Evolutionary conservation across 1,140 invertebrate species (phyloP), one percentile per base, ranked within the genome.

Genomic region (Homalodisca vitripennis): DNA sequence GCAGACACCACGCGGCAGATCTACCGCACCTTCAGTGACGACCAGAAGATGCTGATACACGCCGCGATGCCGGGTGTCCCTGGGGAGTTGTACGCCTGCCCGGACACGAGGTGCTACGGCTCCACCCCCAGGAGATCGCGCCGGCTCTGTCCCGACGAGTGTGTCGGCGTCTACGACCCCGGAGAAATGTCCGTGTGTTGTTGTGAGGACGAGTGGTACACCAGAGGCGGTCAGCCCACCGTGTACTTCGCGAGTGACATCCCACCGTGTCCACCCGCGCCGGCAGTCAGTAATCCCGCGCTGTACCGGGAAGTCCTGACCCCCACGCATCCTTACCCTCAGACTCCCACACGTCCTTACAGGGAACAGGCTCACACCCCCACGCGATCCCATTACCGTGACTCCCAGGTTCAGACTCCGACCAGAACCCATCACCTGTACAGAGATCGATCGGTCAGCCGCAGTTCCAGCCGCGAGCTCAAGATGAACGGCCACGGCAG

Each of bases 201-300:
- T 26, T 69, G 68, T 31, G 68, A 69, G 27, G 68, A 69, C 10
- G 68, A 69, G 17, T 69, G 68, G 68, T 63, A 63, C 55, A 20
- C 27, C 2, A 17, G 22, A 3, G 27, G 24, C 22, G 10, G n/a
- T 1, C 27, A 29, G 13, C 27, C n/a, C 17, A 29, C 27, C 13
- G 30, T 47, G 20, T 69, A 69, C 29, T 67, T 30, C 31, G 29
- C 57, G 12, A 60, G 48, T 31, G 68, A 51, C 6, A 47, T 69
- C 0, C 68, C 68, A 17, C 68, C 68, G 13, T 69, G 68, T 26
- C 68, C 68, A 0, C 68, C 68, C 2, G 68, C 68, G 0, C 68
- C 68, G 1, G 26, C 24, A 17, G 12, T 48, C 14, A 30, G 24
- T 60, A 48, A 60, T 41, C 24, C 55, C 47, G 31, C 20, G 22